Evolutionary conservation across 2,888 invertebrate genomes (phyloP), one percentile per base, ranked within the genome.

Genomic region (Drosophila antonietae): DNA sequence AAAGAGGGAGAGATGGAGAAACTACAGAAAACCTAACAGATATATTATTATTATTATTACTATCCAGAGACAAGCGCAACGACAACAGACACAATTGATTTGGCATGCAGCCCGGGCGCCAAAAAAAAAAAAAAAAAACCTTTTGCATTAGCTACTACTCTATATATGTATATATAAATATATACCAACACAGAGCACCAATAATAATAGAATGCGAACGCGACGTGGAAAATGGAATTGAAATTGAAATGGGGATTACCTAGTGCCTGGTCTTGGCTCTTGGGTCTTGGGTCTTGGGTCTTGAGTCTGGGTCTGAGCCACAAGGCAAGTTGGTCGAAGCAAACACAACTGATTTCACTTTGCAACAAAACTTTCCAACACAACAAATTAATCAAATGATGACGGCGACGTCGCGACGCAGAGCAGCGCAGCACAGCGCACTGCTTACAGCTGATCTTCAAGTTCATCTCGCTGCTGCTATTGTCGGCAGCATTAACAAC

Each of bases 331-430:
- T 81, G 68, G 67, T 39, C 61, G 78, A 74, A 79, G 63, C 69
- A 75, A 75, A 69, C 72, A 52, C 76, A 85, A 73, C 86, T 72
- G 68, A 84, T 84, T 84, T 84, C 83, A 89, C 83, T 84, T 89
- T 81, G 88, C 78, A 68, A 72, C 81, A 80, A 70, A 89, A 84
- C 83, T 83, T 83, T 83, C 87, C 89, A 83, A 83, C 86, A 73
- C 63, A 77, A 81, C 67, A 84, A 84, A 87, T 84, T 84, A 87
- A 84, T 89, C 88, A 84, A 87, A 89, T 78, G 88, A 75, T 71
- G 85, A 52, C 53, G 87, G 64, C 63, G 65, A 68, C 68, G 75
- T 66, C 43, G 62, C 61, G 64, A 52, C 60, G 57, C 66, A 43
- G 53, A 61, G 63, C 80, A 31, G n/a, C 59, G 23, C 46, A 33